A percentile compares a stretch with the other conserved stretches of the same genome.
These are phyloP conservation scores for Drosophila rellima DNA, from an alignment of 2,888 invertebrate genomes.

Conservation along the genomic window DNA sequence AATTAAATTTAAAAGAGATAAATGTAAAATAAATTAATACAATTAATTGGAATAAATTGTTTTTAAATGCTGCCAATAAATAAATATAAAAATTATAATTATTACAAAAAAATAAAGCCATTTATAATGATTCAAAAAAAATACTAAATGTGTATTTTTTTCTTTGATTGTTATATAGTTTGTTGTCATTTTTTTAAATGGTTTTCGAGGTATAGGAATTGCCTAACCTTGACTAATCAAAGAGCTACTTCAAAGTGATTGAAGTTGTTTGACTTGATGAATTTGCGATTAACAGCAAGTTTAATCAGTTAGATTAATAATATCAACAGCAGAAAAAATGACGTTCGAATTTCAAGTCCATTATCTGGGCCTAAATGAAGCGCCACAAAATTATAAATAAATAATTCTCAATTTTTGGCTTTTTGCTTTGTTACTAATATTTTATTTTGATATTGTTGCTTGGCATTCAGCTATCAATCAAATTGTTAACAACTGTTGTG, in stretches of 20 bases:
- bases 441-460: constrained; percentile 8
- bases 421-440: constrained; percentile 21
- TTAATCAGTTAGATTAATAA: constrained; percentile 46
- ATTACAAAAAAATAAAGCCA: too few species aligned
- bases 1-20: background rate
- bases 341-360: constrained; percentile 29
- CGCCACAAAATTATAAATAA: constrained; percentile 26
- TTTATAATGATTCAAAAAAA: too few species aligned
- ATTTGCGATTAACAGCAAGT: constrained; percentile 24
- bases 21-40: background rate
- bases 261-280: constrained; percentile 11
- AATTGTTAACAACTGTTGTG: constrained; percentile 34
- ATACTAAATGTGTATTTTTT: too few species aligned
- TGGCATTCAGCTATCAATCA: constrained; percentile 70
- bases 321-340: constrained; percentile 38
- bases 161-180: background rate
- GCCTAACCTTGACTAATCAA: background rate
- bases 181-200: background rate
- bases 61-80: too few species aligned
- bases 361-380: constrained; percentile 47
- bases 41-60: accelerated
- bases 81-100: too few species aligned
- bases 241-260: background rate
- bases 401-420: too few species aligned
- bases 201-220: background rate